These are phyloP conservation scores for Planiliza haematocheilus DNA, from an alignment of 2,113 vertebrate genomes.

Conservation along the genomic window DNA sequence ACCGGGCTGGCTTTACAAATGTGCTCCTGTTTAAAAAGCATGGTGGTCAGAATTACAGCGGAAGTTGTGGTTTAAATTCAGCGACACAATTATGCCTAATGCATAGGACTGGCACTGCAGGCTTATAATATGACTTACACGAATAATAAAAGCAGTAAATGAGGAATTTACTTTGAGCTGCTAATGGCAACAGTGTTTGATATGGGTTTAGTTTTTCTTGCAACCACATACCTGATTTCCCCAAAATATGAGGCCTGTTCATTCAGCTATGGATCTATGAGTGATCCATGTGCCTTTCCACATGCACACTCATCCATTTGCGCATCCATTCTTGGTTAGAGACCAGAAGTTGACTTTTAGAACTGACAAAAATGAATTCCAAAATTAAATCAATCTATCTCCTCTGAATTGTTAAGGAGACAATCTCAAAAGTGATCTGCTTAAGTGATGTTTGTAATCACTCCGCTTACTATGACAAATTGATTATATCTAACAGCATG, in stretches of 20 bases:
- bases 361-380: background rate
- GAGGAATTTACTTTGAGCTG: slow-evolving; percentile 24
- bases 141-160: slow-evolving; percentile 31
- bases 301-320: slow-evolving; percentile 18
- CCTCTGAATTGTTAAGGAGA: background rate
- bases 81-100: slow-evolving; percentile 44
- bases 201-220: slow-evolving; percentile 18
- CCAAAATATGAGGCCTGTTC: too few relatives aligned
- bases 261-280: background rate
- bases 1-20: slow-evolving; percentile 39
- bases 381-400: background rate
- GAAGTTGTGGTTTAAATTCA: slow-evolving; percentile 30
- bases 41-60: background rate
- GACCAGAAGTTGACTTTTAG: too few relatives aligned
- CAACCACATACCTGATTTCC: background rate
- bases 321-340: background rate
- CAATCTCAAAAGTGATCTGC: background rate
- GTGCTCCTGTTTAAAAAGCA: slow-evolving; percentile 40
- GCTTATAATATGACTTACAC: slow-evolving; percentile 26
- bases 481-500: slow-evolving; percentile 1
- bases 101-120: slow-evolving; percentile 4
- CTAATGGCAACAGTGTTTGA: slow-evolving; percentile 18
- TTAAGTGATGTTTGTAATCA: background rate
- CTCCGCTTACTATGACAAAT: slow-evolving; percentile 1
- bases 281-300: slow-evolving; percentile 1